A percentile compares a stretch with the other conserved stretches of the same genome.
Evolutionary conservation across 2,888 invertebrate species (phyloP).

Genomic region (Choristoneura rosaceana): DNA sequence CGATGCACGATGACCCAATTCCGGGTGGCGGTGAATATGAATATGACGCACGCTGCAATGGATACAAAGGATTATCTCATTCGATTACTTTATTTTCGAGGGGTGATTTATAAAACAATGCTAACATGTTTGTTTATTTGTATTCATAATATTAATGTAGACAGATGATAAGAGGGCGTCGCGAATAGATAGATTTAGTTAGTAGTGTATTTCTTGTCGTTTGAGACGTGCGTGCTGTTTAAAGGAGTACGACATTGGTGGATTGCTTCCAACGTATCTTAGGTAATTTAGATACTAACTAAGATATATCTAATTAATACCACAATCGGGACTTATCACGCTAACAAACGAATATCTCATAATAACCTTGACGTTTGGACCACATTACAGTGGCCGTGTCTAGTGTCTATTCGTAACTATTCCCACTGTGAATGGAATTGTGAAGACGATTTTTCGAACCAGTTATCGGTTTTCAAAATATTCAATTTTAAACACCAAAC

Average conservation of each 20-base stretch:
- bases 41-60: background rate
- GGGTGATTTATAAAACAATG: constrained; percentile 2
- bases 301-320: no score
- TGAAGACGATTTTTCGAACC: no score
- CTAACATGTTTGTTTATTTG: background rate
- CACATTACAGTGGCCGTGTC: no score
- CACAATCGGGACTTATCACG: no score
- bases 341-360: no score
- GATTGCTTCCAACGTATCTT: background rate
- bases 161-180: background rate
- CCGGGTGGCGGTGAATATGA: background rate
- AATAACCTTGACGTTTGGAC: no score
- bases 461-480: no score
- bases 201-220: background rate
- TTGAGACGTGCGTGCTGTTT: background rate
- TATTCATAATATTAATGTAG: background rate
- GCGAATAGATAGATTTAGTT: background rate
- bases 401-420: no score
- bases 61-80: constrained; percentile 11
- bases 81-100: background rate
- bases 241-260: background rate
- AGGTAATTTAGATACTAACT: background rate
- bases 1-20: background rate
- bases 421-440: no score
- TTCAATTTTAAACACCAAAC: no score